Evolutionary conservation across 2,113 vertebrate species (phyloP), one percentile per base, ranked within the genome.

Genomic region (Hippocampus comes): DNA sequence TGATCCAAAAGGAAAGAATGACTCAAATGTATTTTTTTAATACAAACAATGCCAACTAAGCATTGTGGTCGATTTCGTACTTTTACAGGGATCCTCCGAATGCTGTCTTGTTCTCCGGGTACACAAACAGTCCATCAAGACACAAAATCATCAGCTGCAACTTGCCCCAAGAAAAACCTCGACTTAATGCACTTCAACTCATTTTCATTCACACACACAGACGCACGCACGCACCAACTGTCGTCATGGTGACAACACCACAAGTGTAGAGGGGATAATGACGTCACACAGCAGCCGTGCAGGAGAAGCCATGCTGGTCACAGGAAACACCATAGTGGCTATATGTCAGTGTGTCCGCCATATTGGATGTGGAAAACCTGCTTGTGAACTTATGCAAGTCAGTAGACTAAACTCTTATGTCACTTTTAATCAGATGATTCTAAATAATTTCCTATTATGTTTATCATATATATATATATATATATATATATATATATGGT

Each of bases 301-400:
- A 23, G 41, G 63, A 68, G 20, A 75, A 85, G 75, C 83, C 91
- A 92, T 92, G 92, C 91, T 86, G 64, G 25, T 75, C 76, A 73
- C 84, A 85, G 78, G 73, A 75, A 73, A 73, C 65, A 65, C 38
- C 27, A 76, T 71, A 80, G 46, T 4, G 14, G 14, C 46, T 48
- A 15, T 48, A 17, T 4, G 46, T 14, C 46, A 3, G 14, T 14
- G 46, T 15, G 46, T 48, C 46, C 15, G 46, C 46, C 46, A 48
- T 48, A 48, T 51, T 51, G 49, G 49, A 51, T 20, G 49, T 18
- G 49, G 17, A 4, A 18, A 20, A 17, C 0, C 49, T 4, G 15
- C 42, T 9, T 6, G 15, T 18, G 48, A 17, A 49, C 48, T 17
- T 3, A 5, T 18, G 48, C 48, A 18, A 17, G 14, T 20, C 49